phyloP scores from a whole-genome alignment of 2,113 vertebrate species.

The Felis catus region F.catus_Fca126_mat1.0 CM031420.1:734501-735000 shows the following conservation, averaged over 20 bases:
- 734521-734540: neutral
- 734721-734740: neutral
- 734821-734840: neutral
- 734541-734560: neutral
- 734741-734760: neutral
- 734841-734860: neutral
- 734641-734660: neutral
- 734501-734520: neutral
- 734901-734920: neutral
- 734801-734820: neutral
- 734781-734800: neutral
- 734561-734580: neutral
- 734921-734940: neutral
- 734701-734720: neutral
- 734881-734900: neutral
- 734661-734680: neutral
- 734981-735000: neutral
- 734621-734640: neutral
- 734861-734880: neutral
- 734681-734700: neutral
- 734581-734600: neutral
- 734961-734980: neutral
- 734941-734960: neutral
- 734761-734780: neutral
- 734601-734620: neutral